Evolutionary conservation across 2,113 vertebrate species (phyloP).

Genomic region (Damaliscus lunatus): DNA sequence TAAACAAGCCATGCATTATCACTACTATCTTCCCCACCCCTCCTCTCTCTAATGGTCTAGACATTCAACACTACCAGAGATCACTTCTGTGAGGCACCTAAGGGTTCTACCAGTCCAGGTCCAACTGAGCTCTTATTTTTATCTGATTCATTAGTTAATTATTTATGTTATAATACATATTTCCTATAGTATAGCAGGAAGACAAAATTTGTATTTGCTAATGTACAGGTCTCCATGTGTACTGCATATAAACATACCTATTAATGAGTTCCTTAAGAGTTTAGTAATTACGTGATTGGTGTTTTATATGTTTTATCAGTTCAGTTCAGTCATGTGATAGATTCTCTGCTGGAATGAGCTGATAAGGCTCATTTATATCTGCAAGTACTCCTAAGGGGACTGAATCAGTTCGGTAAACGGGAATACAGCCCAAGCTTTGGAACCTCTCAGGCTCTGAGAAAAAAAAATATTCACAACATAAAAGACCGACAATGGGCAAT

Average conservation of each 20-base stretch:
- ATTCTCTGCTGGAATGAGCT: not conserved
- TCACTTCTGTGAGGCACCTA: not conserved
- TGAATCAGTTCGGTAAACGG: not conserved
- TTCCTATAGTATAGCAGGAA: not conserved
- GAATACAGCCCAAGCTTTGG: not conserved
- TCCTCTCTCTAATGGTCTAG: not conserved
- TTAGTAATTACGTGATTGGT: slow-evolving; percentile 35
- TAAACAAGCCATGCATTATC: rapidly evolving
- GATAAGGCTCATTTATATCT: not conserved
- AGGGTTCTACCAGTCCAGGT: not conserved
- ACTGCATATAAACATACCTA: not conserved
- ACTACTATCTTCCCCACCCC: not conserved
- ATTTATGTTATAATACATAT: not conserved
- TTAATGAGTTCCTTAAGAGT: slow-evolving; percentile 11
- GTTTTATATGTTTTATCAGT: not conserved
- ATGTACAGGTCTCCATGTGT: not conserved
- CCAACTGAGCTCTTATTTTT: not conserved
- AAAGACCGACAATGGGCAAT: not conserved
- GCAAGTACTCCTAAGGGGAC: not conserved
- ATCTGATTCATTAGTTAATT: not conserved
- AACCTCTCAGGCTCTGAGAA: not conserved
- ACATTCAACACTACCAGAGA: not conserved
- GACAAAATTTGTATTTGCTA: slow-evolving; percentile 8
- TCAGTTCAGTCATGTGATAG: not conserved
- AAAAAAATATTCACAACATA: not conserved